Evolutionary conservation across 2,888 invertebrate genomes (phyloP).

Genomic region (Spodoptera littoralis): DNA sequence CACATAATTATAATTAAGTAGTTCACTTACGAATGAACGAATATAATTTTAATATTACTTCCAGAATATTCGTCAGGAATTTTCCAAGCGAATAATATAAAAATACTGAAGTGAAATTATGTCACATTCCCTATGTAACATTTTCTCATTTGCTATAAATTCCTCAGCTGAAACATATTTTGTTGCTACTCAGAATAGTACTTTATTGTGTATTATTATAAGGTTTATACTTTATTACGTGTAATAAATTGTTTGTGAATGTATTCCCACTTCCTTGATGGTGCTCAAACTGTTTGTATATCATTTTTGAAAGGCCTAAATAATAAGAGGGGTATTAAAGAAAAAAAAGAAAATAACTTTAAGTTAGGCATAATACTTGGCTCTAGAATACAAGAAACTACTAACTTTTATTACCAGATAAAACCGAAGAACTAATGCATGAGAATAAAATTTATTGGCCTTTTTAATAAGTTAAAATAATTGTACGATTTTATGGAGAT

Average conservation of each 20-base stretch:
- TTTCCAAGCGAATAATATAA: conserved; percentile 31
- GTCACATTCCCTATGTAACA: conserved; percentile 38
- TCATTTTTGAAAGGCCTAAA: too few relatives aligned
- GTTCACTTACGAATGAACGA: conserved; percentile 2
- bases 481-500: too few relatives aligned
- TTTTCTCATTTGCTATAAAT: conserved; percentile 49
- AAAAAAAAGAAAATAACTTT: too few relatives aligned
- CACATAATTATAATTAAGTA: conserved; percentile 7
- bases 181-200: conserved; percentile 23
- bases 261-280: too few relatives aligned
- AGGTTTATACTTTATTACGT: conserved; percentile 10
- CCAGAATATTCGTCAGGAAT: conserved; percentile 39
- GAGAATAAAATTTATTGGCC: too few relatives aligned
- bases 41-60: conserved; percentile 26
- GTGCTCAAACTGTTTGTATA: too few relatives aligned
- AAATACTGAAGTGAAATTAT: conserved; percentile 36
- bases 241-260: not conserved
- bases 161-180: conserved; percentile 31
- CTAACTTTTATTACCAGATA: too few relatives aligned
- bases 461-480: too few relatives aligned
- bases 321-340: too few relatives aligned
- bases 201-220: conserved; percentile 14
- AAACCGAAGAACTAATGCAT: too few relatives aligned
- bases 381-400: too few relatives aligned
- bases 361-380: too few relatives aligned